Percentiles rank a stretch among this genome's conserved stretches.
phyloP scores from a whole-genome alignment of 2,797 vertebrate species.

The Falco cherrug region DNA sequence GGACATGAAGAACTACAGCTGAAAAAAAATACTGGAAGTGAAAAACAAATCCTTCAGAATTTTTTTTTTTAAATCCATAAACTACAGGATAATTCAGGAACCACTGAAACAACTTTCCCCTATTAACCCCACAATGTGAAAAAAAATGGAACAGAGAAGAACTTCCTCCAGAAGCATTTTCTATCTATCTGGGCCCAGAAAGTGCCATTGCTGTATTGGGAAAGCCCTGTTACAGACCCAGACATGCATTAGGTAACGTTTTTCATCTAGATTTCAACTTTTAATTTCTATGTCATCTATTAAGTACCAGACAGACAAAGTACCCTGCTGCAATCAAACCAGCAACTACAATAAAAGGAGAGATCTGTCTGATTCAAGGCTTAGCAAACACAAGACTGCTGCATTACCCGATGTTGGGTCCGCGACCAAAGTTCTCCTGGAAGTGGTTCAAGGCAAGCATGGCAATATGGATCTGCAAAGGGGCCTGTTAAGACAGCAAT shows the following conservation, averaged over 20 bases:
- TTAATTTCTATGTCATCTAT: not conserved
- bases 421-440: slow-evolving; percentile 85
- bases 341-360: not conserved
- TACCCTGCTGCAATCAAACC: not conserved
- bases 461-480: slow-evolving; percentile 89
- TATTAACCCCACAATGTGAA: not conserved
- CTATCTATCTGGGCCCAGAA: not conserved
- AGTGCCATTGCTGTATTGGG: accelerated
- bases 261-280: not conserved
- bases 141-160: not conserved
- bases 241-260: not conserved
- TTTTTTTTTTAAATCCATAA: not conserved
- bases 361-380: not conserved
- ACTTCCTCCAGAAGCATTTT: not conserved
- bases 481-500: slow-evolving; percentile 78
- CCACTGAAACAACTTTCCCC: not conserved
- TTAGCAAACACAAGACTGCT: not conserved
- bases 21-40: not conserved
- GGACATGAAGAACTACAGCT: not conserved
- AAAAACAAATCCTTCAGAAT: not conserved
- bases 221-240: not conserved
- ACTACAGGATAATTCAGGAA: not conserved
- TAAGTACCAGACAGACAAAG: not conserved
- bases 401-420: slow-evolving; percentile 89
- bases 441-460: slow-evolving; percentile 92